A percentile compares a stretch with the other conserved stretches of the same genome.
These are phyloP conservation scores for Quadroppia sp. DNA, from an alignment of 2,888 invertebrate species.

Conservation along the genomic window DNA sequence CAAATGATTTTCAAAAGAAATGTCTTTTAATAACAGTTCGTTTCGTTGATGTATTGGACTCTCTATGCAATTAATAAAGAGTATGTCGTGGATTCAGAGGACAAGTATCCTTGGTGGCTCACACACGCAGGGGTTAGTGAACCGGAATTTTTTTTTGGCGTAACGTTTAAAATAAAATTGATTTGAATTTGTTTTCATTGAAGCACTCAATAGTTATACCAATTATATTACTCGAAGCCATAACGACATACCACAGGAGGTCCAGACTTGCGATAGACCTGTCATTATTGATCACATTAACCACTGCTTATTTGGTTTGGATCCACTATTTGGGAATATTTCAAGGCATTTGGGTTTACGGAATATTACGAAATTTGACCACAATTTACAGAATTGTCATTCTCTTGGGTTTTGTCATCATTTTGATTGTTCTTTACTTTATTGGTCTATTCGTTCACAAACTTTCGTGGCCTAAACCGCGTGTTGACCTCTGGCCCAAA, in stretches of 20 bases:
- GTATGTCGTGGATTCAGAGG: not conserved
- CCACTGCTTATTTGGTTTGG: not conserved
- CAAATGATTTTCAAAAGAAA: too few species aligned
- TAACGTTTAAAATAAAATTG: not conserved
- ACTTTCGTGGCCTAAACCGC: conserved; percentile 1
- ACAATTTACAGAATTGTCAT: not conserved
- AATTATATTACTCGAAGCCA: conserved; percentile 2
- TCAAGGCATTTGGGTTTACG: conserved; percentile 13
- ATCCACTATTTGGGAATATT: not conserved
- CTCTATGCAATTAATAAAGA: not conserved
- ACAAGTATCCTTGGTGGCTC: not conserved
- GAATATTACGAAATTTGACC: not conserved
- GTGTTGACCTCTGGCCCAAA: not conserved
- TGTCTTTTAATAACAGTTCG: not conserved
- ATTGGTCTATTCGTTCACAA: not conserved
- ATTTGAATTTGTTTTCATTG: not conserved
- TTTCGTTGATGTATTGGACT: not conserved
- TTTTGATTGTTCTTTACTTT: not conserved
- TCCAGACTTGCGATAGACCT: not conserved
- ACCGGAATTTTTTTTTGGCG: not conserved
- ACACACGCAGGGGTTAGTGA: not conserved
- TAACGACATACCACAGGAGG: conserved; percentile 1
- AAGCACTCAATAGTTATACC: conserved; percentile 1
- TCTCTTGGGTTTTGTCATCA: not conserved
- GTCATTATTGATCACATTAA: not conserved